Conservation (phyloP, 2,888 invertebrate genomes). For the Cheilosia scutellata region DNA sequence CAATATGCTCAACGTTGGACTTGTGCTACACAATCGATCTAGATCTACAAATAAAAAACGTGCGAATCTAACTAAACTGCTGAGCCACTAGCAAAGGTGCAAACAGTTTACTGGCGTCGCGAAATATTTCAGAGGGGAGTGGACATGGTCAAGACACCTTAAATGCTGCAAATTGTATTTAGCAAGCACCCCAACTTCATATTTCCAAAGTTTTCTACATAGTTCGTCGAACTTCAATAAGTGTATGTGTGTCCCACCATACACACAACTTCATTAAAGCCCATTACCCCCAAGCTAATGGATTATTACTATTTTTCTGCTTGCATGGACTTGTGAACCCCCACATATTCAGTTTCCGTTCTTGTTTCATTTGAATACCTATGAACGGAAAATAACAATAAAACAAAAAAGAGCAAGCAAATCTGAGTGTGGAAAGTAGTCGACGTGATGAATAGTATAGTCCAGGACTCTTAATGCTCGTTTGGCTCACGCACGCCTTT, state of each 20-base stretch:
- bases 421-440: not conserved
- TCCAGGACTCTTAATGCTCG: not conserved
- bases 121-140: too few relatives aligned
- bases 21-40: too few relatives aligned
- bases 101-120: too few relatives aligned
- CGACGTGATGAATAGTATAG: not conserved
- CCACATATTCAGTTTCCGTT: constrained; percentile 9
- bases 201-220: not conserved
- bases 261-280: constrained; percentile 45
- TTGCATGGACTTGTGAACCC: not conserved
- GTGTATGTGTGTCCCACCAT: not conserved
- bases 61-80: too few relatives aligned
- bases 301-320: constrained; percentile 40
- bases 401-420: not conserved
- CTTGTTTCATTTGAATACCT: constrained; percentile 9
- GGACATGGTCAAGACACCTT: not conserved
- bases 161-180: not conserved
- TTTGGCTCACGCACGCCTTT: constrained; percentile 12
- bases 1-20: too few relatives aligned
- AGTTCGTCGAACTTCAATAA: constrained; percentile 10
- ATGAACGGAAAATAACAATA: not conserved
- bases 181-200: not conserved
- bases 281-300: constrained; percentile 47
- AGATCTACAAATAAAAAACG: too few relatives aligned
- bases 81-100: too few relatives aligned